Percentiles rank a stretch among this genome's conserved stretches.
Conservation (phyloP, 2,113 vertebrate species). For the Ammodytes dubius region DNA sequence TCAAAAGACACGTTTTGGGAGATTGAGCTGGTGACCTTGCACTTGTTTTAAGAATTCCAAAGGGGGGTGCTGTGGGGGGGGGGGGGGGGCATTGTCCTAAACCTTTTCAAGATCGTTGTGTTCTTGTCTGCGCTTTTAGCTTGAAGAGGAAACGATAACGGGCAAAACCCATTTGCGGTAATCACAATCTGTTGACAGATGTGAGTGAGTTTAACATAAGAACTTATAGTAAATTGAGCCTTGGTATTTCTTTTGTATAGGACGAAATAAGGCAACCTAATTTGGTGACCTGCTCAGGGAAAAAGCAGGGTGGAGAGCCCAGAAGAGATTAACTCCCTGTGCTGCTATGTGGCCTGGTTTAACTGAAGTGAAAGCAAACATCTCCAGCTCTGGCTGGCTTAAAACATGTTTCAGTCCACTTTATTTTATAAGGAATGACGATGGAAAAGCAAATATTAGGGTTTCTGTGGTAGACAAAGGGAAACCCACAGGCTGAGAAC, state of each 20-base stretch:
- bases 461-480: constrained; percentile 47
- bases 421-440: constrained; percentile 40
- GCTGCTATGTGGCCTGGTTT: constrained; percentile 38
- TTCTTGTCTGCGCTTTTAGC: constrained; percentile 15
- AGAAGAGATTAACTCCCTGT: constrained; percentile 49
- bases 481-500: background rate
- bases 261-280: constrained; percentile 50
- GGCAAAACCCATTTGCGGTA: background rate
- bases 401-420: constrained; percentile 14
- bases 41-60: constrained; percentile 27
- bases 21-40: constrained; percentile 40
- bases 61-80: too few relatives aligned
- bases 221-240: constrained; percentile 3
- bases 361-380: constrained; percentile 60
- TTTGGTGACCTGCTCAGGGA: constrained; percentile 55
- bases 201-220: constrained; percentile 15
- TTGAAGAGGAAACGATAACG: background rate
- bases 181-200: constrained; percentile 21
- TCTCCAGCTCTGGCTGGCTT: constrained; percentile 7
- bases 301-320: constrained; percentile 55
- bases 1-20: constrained; percentile 30
- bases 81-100: constrained; percentile 13
- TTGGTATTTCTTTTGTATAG: constrained; percentile 4
- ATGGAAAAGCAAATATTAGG: constrained; percentile 53
- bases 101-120: background rate